These are phyloP conservation scores for Calidris pygmaea DNA, from an alignment of 2,113 vertebrate genomes.

Conservation along the genomic window DNA sequence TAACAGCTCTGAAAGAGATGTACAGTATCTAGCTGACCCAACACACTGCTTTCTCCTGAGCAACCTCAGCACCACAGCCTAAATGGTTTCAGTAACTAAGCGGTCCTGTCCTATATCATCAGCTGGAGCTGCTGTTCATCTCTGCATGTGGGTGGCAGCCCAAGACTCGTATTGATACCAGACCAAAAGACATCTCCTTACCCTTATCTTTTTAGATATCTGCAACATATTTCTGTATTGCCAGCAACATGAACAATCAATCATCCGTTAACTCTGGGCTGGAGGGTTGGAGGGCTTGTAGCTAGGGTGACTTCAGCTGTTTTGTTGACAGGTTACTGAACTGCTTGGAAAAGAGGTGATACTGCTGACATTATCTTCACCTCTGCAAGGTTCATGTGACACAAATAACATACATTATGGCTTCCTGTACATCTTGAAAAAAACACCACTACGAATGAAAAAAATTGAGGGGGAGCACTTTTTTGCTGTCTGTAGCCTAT, in stretches of 20 bases:
- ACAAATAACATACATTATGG: rapidly evolving
- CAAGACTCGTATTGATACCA: neutral
- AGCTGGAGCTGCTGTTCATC: neutral
- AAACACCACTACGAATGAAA: neutral
- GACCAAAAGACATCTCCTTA: neutral
- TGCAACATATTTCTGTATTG: neutral
- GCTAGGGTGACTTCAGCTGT: neutral
- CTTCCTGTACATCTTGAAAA: neutral
- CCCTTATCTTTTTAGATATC: neutral
- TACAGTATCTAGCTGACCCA: neutral
- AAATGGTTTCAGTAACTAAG: neutral
- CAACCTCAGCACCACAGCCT: neutral
- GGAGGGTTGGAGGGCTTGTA: neutral
- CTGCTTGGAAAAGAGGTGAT: neutral
- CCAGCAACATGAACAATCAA: neutral
- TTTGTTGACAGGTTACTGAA: neutral
- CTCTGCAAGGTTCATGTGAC: neutral
- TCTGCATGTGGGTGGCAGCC: rapidly evolving
- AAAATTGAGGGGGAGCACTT: neutral
- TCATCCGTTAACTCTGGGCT: neutral
- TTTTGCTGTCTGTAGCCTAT: neutral
- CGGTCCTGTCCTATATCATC: neutral
- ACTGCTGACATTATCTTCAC: neutral
- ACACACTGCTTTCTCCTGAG: neutral
- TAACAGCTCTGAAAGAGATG: neutral